A percentile compares a stretch with the other conserved stretches of the same genome.
phyloP scores from a whole-genome alignment of 2,888 invertebrate genomes.

The Pycnomerus fuliginosus region DNA sequence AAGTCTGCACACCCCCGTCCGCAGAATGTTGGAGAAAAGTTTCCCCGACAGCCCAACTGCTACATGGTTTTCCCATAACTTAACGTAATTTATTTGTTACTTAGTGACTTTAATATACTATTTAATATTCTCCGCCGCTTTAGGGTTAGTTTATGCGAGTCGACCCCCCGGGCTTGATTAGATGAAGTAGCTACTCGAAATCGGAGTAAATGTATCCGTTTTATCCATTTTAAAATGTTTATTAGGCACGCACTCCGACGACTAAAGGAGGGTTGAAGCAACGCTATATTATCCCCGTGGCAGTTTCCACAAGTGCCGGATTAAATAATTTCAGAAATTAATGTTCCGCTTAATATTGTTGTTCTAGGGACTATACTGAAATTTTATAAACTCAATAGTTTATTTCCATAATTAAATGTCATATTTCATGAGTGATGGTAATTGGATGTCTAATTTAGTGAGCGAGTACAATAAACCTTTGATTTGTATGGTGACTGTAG shows the following conservation, averaged over 20 bases:
- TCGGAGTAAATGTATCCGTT: slow-evolving; percentile 22
- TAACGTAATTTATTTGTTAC: slow-evolving; percentile 22
- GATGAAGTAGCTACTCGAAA: slow-evolving; percentile 19
- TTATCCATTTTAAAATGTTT: slow-evolving; percentile 26
- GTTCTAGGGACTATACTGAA: no score
- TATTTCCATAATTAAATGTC: slow-evolving; percentile 21
- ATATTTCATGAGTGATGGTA: slow-evolving; percentile 20
- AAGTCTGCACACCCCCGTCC: slow-evolving; percentile 1
- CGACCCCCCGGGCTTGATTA: slow-evolving; percentile 20
- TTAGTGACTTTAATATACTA: slow-evolving; percentile 22
- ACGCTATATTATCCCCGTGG: slow-evolving; percentile 2
- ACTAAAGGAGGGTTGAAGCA: slow-evolving; percentile 13
- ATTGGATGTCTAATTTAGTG: slow-evolving; percentile 18
- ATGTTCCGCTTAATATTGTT: no score
- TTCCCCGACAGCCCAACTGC: slow-evolving; percentile 9
- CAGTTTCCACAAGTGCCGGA: not conserved
- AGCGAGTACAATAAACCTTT: slow-evolving; percentile 11
- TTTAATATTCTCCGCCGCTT: slow-evolving; percentile 23
- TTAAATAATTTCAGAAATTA: slow-evolving; percentile 3
- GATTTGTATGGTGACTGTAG: slow-evolving; percentile 15
- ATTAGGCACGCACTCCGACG: slow-evolving; percentile 23
- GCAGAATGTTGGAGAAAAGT: slow-evolving; percentile 10
- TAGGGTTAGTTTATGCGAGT: slow-evolving; percentile 20
- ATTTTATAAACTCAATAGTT: slow-evolving; percentile 16
- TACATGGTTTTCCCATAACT: slow-evolving; percentile 21